Evolutionary conservation across 30 jellyfish, hydroid and myxozoan species (phyloP).

Genomic region (Haliclystus octoradiatus): DNA sequence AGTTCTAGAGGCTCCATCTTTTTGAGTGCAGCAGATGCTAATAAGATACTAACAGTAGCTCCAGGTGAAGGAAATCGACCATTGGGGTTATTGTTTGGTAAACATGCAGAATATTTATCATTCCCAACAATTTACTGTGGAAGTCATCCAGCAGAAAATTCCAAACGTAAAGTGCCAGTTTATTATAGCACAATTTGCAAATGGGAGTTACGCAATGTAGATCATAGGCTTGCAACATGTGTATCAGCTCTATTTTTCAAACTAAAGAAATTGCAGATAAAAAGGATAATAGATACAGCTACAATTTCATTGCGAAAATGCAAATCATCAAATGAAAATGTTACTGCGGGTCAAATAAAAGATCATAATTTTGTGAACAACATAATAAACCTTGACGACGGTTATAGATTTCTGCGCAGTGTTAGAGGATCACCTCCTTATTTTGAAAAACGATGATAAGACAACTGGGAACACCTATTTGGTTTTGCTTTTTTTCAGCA

Average conservation of each 20-base stretch:
- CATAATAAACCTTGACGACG: constrained; percentile 12
- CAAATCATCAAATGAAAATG: neutral
- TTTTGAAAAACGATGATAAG: constrained; percentile 24
- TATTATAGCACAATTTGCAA: constrained; percentile 15
- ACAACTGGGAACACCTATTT: constrained; percentile 20
- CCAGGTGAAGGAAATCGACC: constrained; percentile 33
- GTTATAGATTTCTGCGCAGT: constrained; percentile 8
- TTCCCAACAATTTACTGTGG: constrained; percentile 33
- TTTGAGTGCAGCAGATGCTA: neutral
- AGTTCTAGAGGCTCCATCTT: constrained; percentile 1
- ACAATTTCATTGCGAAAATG: constrained; percentile 15
- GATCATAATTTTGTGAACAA: neutral
- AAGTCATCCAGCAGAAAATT: neutral
- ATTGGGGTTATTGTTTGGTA: constrained; percentile 7
- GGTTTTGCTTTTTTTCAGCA: constrained; percentile 39
- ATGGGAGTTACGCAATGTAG: constrained; percentile 23
- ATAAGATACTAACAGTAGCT: constrained; percentile 5
- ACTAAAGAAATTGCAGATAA: constrained; percentile 14
- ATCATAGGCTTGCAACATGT: constrained; percentile 18
- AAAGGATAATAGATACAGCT: constrained; percentile 20
- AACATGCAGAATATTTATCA: constrained; percentile 12
- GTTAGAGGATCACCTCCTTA: constrained; percentile 28
- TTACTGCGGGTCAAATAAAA: constrained; percentile 12
- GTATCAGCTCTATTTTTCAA: constrained; percentile 15
- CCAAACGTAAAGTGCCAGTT: neutral